Conservation (phyloP, 2,888 invertebrate species). For the Polydrusus cervinus region DNA sequence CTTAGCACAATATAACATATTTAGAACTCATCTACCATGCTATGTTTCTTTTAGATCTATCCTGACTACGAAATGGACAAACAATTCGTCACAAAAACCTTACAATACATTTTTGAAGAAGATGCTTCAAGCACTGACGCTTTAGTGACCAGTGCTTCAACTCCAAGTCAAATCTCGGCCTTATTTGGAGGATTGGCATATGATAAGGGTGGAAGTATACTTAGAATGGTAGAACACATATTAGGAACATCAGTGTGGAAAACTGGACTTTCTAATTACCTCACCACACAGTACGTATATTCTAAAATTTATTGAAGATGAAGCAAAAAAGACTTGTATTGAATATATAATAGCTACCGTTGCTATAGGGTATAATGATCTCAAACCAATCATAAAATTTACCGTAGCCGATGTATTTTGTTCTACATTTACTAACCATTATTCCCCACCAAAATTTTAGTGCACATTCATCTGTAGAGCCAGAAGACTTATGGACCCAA, state of each 20-base stretch:
- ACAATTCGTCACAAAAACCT: conserved; percentile 56
- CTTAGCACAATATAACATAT: too few species aligned
- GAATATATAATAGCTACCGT: too few species aligned
- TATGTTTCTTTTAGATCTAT: conserved; percentile 43
- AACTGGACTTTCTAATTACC: conserved; percentile 49
- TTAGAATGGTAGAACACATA: conserved; percentile 55
- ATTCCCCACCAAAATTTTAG: too few species aligned
- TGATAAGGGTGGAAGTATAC: conserved; percentile 57
- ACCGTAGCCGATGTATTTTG: background rate
- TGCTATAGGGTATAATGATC: too few species aligned
- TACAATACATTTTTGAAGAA: conserved; percentile 71
- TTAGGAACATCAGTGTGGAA: conserved; percentile 46
- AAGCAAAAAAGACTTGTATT: too few species aligned
- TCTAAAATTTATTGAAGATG: background rate
- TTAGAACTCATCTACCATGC: background rate
- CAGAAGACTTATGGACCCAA: conserved; percentile 52
- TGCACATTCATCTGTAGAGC: conserved; percentile 39
- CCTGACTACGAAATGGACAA: conserved; percentile 57
- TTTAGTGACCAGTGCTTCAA: conserved; percentile 73
- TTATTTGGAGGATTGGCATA: conserved; percentile 78
- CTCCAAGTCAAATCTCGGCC: conserved; percentile 74
- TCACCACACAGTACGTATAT: conserved; percentile 50
- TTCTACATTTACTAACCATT: too few species aligned
- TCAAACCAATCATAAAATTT: background rate
- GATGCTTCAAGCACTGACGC: conserved; percentile 77